Evolutionary conservation across 2,888 invertebrate species (phyloP).

Genomic region (Petrolisthes manimaculis): DNA sequence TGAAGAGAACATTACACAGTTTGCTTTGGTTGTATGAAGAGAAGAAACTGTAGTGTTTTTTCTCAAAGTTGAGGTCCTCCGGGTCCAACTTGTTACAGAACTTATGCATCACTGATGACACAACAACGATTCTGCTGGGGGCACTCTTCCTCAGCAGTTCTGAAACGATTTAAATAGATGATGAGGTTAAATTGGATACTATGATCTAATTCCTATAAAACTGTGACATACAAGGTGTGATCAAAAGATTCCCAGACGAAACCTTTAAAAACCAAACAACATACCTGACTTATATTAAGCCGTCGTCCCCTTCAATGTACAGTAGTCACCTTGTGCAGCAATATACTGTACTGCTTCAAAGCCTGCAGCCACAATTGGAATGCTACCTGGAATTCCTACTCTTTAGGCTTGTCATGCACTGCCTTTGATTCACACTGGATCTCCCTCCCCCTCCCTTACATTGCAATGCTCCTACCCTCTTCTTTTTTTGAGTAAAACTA

Average conservation of each 20-base stretch:
- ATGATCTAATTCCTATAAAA: neutral
- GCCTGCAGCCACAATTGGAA: too few relatives aligned
- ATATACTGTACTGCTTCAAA: too few relatives aligned
- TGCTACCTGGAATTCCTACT: too few relatives aligned
- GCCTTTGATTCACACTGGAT: too few relatives aligned
- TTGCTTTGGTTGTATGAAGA: slow-evolving; percentile 42
- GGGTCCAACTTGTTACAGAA: slow-evolving; percentile 36
- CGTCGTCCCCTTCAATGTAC: too few relatives aligned
- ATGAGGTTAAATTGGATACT: neutral
- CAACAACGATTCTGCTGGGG: slow-evolving; percentile 32
- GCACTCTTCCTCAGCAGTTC: slow-evolving; percentile 37
- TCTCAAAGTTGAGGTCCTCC: slow-evolving; percentile 38
- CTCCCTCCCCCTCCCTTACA: too few relatives aligned
- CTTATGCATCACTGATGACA: slow-evolving; percentile 29
- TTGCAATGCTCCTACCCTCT: too few relatives aligned
- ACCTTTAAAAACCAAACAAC: neutral
- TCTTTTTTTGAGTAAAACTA: too few relatives aligned
- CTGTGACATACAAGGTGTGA: neutral
- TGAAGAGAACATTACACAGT: slow-evolving; percentile 54
- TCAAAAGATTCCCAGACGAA: neutral
- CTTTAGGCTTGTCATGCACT: too few relatives aligned
- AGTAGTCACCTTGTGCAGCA: too few relatives aligned
- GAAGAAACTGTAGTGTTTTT: slow-evolving; percentile 24
- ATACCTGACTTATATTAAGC: neutral
- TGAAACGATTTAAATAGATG: neutral